Percentiles rank a stretch among this genome's conserved stretches.
Conservation (phyloP, 2,113 vertebrate genomes). For the Tyto alba region DNA sequence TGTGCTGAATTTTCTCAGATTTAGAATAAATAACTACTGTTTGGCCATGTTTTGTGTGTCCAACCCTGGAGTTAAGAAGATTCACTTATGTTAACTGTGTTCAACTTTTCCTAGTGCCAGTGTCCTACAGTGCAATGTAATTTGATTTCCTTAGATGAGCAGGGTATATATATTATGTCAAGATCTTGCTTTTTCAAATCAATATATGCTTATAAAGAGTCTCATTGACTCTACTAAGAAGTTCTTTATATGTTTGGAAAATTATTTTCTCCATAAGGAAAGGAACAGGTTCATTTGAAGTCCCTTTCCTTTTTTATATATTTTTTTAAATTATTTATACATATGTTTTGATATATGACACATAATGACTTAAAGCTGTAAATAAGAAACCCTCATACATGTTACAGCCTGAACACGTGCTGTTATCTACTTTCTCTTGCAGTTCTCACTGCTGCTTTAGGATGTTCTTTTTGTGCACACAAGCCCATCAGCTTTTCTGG, state of each 20-base stretch:
- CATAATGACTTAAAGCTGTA: background rate
- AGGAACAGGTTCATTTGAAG: background rate
- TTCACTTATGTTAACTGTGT: background rate
- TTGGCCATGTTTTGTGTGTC: background rate
- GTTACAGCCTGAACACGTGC: background rate
- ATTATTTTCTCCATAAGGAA: background rate
- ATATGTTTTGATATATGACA: background rate
- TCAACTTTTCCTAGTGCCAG: background rate
- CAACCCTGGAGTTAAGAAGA: background rate
- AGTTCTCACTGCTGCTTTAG: background rate
- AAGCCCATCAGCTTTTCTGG: background rate
- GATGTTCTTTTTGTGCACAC: background rate
- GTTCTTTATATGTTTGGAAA: background rate
- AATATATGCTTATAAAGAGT: background rate
- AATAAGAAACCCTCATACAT: background rate
- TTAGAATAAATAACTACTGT: background rate
- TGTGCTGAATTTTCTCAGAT: background rate
- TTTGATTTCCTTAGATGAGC: background rate
- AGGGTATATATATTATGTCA: background rate
- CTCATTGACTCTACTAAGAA: background rate
- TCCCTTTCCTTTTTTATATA: background rate
- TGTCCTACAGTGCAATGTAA: background rate
- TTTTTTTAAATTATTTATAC: too few relatives aligned
- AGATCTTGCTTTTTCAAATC: background rate
- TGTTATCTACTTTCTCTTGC: background rate